Evolutionary conservation across 2,797 vertebrate species (phyloP).

Genomic region (Melanotaenia nigrans): DNA sequence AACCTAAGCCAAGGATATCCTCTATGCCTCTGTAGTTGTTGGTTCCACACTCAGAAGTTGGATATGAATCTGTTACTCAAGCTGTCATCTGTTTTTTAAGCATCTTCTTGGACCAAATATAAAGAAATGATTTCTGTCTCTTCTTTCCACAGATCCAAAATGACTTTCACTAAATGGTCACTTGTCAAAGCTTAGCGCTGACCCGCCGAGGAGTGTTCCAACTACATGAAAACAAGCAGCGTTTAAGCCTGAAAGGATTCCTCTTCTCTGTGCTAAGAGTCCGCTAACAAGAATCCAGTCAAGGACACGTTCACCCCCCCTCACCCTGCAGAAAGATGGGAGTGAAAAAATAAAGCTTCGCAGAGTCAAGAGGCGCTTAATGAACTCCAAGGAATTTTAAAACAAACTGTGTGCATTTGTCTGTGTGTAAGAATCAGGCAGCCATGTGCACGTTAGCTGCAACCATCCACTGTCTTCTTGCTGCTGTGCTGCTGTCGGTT

Average conservation of each 20-base stretch:
- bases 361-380: constrained; percentile 57
- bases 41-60: constrained; percentile 31
- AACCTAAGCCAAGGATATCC: constrained; percentile 11
- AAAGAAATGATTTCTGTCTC: constrained; percentile 47
- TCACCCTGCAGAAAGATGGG: constrained; percentile 60
- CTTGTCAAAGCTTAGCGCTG: constrained; percentile 50
- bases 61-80: constrained; percentile 44
- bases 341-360: constrained; percentile 62
- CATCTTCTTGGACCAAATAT: constrained; percentile 41
- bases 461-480: constrained; percentile 59
- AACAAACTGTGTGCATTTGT: constrained; percentile 49
- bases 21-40: constrained; percentile 15
- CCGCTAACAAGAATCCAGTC: constrained; percentile 63
- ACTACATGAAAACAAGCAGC: constrained; percentile 65
- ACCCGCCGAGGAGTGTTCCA: constrained; percentile 35
- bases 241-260: constrained; percentile 68
- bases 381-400: constrained; percentile 69
- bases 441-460: constrained; percentile 73
- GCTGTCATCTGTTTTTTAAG: constrained; percentile 12
- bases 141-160: constrained; percentile 67
- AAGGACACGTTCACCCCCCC: constrained; percentile 62
- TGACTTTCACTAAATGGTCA: constrained; percentile 51
- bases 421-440: constrained; percentile 45
- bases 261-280: constrained; percentile 53
- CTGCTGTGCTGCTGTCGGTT: constrained; percentile 63